Base-by-base conservation (phyloP, 2,888 invertebrate genomes). In the Blastobasis lacticolella region DNA sequence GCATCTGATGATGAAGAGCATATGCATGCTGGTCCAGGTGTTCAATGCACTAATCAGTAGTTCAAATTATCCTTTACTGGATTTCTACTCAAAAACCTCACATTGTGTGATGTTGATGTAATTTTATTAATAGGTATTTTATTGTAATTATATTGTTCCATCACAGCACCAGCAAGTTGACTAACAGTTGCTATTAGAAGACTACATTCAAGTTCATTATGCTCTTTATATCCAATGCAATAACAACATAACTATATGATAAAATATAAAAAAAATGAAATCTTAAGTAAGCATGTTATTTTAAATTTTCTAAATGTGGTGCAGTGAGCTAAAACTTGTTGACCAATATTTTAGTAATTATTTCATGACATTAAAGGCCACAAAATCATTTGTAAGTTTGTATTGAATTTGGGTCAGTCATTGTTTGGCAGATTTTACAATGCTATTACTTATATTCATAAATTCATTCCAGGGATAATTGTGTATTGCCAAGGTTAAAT, bases 41-140 rank as follows among this genome's bases (percentile, higher is more conserved):
- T 95, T 62, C 95, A 95, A 80, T 95, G 95, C 85, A 93, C 94
- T 66, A 93, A 94, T 76, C 95, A 95, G 89, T 95, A 92, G 90
- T 78, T 75, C 63, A 83, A 83, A 10, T 82, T 73, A 57, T 66
- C 72, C 66, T 61, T 58, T 55, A 55, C 66, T 70, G 74, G 71
- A 75, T 76, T 75, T 75, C 63, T 76, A 81, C 76, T 77, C 75
- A 73, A 23, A 23, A 73, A 83, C 81, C 78, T 85, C 82, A 82
- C 69, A 73, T 69, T 70, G 71, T 78, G 67, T 80, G 75, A 75
- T 79, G 76, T 78, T 78, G 76, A 75, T 78, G 67, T 80, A 75
- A 75, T 79, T 77, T 78, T 78, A 77, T 75, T 54, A 61, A 72
- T 85, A 85, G 78, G 70, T 84, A 81, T 75, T 71, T 63, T 73